Evolutionary conservation across 2,113 vertebrate species (phyloP).

Genomic region (Megaptera novaeangliae): DNA sequence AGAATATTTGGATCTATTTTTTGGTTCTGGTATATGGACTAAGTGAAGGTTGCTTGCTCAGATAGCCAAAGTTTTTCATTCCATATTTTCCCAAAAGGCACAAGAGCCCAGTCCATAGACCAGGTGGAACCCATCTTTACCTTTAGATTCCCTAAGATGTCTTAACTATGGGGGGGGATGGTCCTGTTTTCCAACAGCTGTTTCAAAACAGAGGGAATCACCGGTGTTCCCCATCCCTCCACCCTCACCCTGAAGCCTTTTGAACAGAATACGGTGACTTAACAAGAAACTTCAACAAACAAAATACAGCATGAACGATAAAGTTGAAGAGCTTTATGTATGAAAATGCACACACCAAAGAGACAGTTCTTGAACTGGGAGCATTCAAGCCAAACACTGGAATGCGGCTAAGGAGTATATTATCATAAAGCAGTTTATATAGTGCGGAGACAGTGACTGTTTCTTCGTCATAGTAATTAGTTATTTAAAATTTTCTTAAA

Average conservation of each 20-base stretch:
- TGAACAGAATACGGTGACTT: neutral
- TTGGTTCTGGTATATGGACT: neutral
- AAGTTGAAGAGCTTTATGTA: neutral
- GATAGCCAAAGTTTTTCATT: neutral
- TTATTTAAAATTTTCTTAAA: neutral
- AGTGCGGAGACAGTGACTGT: neutral
- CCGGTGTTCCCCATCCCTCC: neutral
- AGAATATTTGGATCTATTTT: neutral
- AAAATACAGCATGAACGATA: neutral
- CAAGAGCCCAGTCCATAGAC: neutral
- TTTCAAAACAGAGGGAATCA: too few relatives aligned
- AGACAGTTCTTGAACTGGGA: neutral
- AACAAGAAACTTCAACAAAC: neutral
- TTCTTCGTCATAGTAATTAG: neutral
- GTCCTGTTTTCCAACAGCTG: neutral
- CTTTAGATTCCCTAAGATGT: neutral
- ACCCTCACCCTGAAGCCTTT: neutral
- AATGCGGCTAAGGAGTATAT: neutral
- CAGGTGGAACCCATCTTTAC: neutral
- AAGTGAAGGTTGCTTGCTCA: neutral
- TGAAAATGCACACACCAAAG: neutral
- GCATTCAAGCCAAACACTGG: neutral
- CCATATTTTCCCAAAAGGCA: neutral
- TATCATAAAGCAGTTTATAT: neutral
- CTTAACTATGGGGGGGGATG: neutral